Evolutionary conservation across 2,113 vertebrate species (phyloP).

Genomic region (Pluvialis apricaria): DNA sequence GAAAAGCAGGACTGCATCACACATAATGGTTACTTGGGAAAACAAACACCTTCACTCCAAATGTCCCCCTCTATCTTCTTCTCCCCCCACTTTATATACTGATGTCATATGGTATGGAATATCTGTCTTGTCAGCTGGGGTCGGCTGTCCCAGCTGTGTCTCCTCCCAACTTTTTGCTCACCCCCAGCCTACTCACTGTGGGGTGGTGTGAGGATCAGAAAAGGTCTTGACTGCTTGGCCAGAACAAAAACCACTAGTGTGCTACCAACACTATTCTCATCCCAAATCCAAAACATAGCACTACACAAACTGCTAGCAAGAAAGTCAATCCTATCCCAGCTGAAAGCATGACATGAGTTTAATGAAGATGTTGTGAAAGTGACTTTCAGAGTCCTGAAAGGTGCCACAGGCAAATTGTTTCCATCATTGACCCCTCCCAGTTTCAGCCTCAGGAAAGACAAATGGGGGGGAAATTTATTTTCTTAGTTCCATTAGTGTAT

Average conservation of each 20-base stretch:
- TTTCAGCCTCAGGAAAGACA: background rate
- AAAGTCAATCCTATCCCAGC: background rate
- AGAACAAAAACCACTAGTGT: background rate
- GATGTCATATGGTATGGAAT: background rate
- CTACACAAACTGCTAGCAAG: background rate
- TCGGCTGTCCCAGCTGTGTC: background rate
- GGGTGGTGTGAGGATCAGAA: background rate
- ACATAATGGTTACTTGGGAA: background rate
- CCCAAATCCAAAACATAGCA: background rate
- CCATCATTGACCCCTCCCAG: background rate
- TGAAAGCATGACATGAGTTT: background rate
- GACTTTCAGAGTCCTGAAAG: background rate
- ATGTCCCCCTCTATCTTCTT: background rate
- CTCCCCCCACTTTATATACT: background rate
- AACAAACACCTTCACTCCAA: background rate
- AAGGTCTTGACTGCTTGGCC: background rate
- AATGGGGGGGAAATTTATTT: background rate
- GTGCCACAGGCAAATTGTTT: background rate
- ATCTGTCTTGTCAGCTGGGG: background rate
- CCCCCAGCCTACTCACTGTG: background rate
- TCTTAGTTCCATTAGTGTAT: background rate
- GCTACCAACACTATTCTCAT: background rate
- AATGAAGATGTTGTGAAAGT: background rate
- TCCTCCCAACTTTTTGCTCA: background rate
- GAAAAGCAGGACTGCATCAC: background rate